Evolutionary conservation across 2,888 invertebrate genomes (phyloP).

Genomic region (Oasisia sp.): DNA sequence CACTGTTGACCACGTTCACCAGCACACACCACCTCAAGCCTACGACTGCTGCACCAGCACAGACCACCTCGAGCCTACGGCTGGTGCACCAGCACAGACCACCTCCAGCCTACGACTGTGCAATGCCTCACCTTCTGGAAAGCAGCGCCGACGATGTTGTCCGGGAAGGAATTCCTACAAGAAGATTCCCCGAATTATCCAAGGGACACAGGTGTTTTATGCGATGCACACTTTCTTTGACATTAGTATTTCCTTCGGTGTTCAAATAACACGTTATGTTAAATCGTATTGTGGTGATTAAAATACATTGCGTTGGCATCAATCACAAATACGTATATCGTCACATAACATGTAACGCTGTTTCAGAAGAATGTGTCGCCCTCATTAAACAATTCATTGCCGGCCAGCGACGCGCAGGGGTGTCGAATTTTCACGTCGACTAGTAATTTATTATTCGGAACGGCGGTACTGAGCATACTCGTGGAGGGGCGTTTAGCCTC

Average conservation of each 20-base stretch:
- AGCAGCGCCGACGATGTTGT: slow-evolving; percentile 86
- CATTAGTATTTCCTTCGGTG: too few relatives aligned
- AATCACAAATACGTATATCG: background rate
- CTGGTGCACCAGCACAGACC: background rate
- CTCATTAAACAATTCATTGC: background rate
- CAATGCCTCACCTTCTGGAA: slow-evolving; percentile 61
- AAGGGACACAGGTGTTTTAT: too few relatives aligned
- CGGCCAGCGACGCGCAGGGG: background rate
- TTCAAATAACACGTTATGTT: background rate
- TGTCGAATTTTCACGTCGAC: background rate
- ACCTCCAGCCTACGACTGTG: too few relatives aligned
- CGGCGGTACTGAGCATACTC: too few relatives aligned
- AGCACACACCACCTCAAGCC: too few relatives aligned
- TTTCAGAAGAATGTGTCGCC: background rate
- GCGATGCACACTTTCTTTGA: too few relatives aligned
- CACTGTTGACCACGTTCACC: background rate
- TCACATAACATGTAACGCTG: background rate
- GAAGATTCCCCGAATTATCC: background rate
- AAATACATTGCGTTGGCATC: background rate
- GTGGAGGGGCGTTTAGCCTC: too few relatives aligned
- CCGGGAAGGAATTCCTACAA: slow-evolving; percentile 75
- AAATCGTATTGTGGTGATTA: too few relatives aligned
- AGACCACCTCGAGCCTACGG: background rate
- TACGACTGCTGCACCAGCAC: too few relatives aligned
- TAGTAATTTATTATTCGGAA: background rate